These are phyloP conservation scores for Volucella inanis DNA, from an alignment of 2,888 invertebrate genomes.

Conservation along the genomic window DNA sequence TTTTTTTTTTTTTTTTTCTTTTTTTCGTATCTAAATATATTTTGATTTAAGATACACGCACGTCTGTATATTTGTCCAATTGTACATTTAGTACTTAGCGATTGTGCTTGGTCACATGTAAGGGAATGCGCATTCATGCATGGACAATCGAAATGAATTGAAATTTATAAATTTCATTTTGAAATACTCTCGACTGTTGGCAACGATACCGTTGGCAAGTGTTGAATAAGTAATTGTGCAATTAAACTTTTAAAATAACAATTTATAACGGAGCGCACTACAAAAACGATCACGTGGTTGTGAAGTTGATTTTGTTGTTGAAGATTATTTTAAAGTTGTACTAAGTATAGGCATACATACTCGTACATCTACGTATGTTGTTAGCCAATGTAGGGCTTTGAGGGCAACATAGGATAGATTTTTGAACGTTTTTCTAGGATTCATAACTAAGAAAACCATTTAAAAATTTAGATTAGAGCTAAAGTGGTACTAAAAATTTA, in stretches of 20 bases:
- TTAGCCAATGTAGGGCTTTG: no score
- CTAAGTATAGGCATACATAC: no score
- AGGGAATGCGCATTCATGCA: constrained; percentile 25
- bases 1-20: constrained; percentile 5
- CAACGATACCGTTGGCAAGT: constrained; percentile 24
- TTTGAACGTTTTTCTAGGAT: no score
- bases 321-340: no score
- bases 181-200: constrained; percentile 15
- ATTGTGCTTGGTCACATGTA: constrained; percentile 11
- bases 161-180: constrained; percentile 39
- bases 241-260: background rate
- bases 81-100: no score
- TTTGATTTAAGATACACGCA: constrained; percentile 3
- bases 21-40: constrained; percentile 21
- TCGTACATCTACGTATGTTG: no score
- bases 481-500: no score
- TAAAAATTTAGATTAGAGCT: no score
- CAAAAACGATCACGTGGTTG: background rate
- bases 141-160: constrained; percentile 43
- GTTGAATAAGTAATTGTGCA: background rate
- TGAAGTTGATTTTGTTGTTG: no score
- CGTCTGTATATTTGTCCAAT: constrained; percentile 9
- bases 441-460: no score
- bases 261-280: no score
- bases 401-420: no score